Evolutionary conservation across 2,888 invertebrate species (phyloP), one percentile per base, ranked within the genome.

Genomic region (Parnassius mnemosyne): DNA sequence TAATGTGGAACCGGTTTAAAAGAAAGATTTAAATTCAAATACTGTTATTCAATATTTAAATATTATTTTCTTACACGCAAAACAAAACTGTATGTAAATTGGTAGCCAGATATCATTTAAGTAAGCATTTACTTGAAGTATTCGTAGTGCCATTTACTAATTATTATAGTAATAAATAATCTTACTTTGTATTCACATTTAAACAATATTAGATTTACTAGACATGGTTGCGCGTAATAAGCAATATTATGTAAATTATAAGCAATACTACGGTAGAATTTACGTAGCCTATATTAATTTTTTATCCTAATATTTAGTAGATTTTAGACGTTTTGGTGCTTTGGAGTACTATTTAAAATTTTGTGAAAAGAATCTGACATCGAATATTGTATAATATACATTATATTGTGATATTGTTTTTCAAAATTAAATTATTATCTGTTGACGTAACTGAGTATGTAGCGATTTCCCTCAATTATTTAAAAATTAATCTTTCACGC

Each of bases 211-310:
- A 71, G 76, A 75, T 76, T 73, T 71, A 74, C 73, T 69, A 73
- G 80, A 83, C 81, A 81, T 72, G 84, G 83, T 84, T 77, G 84
- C 87, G 88, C 85, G 83, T 82, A 66, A 74, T 76, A 89, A 90
- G 90, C 90, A 90, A 90, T 90, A 90, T 86, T 70, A 84, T 85
- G 85, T 86, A 90, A 82, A 78, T 70, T 69, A 85, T 85, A 87
- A 91, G 90, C 89, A 90, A 90, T 90, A 91, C 74, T 87, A 86
- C 64, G 67, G 73, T 89, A 89, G 82, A 77, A 72, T 77, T 79
- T 79, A 82, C 57, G 69, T 80, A 82, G 77, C 72, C 71, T 70
- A 76, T 72, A 78, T 75, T 71, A 72, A 13, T 83, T 74, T 74
- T 81, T 80, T 83, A 84, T 80, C 77, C 16, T 58, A 70, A 76